Base-by-base conservation (phyloP, 92 coral and sea anemone genomes). In the Phenganax subtilis region DNA sequence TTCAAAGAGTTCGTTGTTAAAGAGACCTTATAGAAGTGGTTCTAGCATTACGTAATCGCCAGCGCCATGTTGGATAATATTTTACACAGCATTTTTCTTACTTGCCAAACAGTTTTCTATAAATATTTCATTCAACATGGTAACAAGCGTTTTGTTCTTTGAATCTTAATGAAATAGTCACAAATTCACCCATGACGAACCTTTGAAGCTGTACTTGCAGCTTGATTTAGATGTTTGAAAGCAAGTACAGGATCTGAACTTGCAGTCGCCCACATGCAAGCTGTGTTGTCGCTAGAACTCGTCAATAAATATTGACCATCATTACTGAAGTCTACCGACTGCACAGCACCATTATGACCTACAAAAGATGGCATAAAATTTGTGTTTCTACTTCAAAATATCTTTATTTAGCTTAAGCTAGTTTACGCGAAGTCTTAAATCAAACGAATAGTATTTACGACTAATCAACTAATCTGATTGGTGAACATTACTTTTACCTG, bases 291-390 rank as follows among this genome's bases (percentile, higher is more conserved):
- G 79, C 84, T 76, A 28, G 97, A 94, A 71, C 94, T 90, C 15
- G 98, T 90, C 82, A 94, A 85, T 17, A 94, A 90, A 90, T 89
- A 92, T 75, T 85, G 84, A 66, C 88, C 86, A 87, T 92, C 90
- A 54, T 90, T 90, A 63, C 92, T 92, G 74, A 94, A 94, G 30
- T 85, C 84, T 12, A 90, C 93, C 71, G 81, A 84, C 77, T 92
- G 92, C n/a, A 94, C 92, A 17, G 96, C 81, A 37, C 97, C 98
- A 70, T 94, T 90, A 68, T 93, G 98, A 71, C 98, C 98, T 93
- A 68, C 0, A 57, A 27, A 51, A 6, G 30, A 72, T 72, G 20
- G 55, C 8, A 29, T 51, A 72, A 72, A 37, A 28, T 20, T 17
- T 9, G 2, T 37, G 2, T 37, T 37, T 37, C 3, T 37, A 37